Evolutionary conservation across 2,797 vertebrate genomes (phyloP).

Genomic region (Microchirus variegatus): DNA sequence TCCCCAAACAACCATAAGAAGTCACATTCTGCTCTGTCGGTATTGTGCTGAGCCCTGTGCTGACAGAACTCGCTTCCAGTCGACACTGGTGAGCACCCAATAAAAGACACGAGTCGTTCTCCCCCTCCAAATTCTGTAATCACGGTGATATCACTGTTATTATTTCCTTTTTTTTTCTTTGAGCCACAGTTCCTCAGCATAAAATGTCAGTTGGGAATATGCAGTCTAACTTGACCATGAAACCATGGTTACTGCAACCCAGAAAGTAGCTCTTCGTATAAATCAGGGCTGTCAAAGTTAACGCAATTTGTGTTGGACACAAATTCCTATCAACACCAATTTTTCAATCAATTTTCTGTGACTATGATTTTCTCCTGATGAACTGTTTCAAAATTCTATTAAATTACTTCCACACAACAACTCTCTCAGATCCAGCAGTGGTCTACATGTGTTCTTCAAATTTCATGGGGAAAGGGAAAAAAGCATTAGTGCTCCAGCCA

Average conservation of each 20-base stretch:
- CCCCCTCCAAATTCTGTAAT: slow-evolving; percentile 58
- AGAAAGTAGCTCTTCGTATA: slow-evolving; percentile 10
- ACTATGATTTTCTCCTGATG: too few relatives aligned
- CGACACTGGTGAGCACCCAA: slow-evolving; percentile 61
- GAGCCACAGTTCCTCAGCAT: slow-evolving; percentile 34
- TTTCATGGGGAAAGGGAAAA: too few relatives aligned
- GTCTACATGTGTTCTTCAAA: too few relatives aligned
- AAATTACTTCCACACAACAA: too few relatives aligned
- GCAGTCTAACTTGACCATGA: slow-evolving; percentile 36
- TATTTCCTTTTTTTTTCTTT: slow-evolving; percentile 25
- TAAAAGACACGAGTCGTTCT: slow-evolving; percentile 61
- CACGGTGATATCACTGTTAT: slow-evolving; percentile 27
- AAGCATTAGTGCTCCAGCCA: too few relatives aligned
- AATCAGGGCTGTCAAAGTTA: too few relatives aligned
- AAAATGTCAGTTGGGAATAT: slow-evolving; percentile 35
- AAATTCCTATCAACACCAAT: too few relatives aligned
- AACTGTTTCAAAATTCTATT: too few relatives aligned
- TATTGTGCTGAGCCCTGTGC: slow-evolving; percentile 65
- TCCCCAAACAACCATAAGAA: slow-evolving; percentile 71
- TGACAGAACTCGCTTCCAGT: slow-evolving; percentile 64
- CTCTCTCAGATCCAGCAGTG: too few relatives aligned
- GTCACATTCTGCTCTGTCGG: slow-evolving; percentile 57
- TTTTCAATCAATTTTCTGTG: too few relatives aligned
- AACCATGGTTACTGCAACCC: slow-evolving; percentile 23
- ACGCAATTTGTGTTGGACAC: too few relatives aligned